phyloP scores from a whole-genome alignment of 53 echinoderm and acorn worm species.

The Luidia sarsii region DNA sequence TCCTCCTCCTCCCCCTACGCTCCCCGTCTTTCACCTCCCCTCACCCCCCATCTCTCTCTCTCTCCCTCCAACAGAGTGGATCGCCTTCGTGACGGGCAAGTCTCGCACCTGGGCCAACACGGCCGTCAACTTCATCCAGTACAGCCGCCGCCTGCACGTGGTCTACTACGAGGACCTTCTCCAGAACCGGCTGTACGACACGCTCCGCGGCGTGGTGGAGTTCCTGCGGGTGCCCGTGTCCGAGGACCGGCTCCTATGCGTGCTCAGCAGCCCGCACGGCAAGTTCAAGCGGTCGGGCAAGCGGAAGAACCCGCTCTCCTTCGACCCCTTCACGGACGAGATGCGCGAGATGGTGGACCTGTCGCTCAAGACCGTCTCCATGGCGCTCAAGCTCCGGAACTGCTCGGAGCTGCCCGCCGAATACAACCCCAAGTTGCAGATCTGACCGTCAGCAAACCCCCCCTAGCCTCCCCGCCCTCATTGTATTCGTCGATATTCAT shows the following conservation, averaged over 20 bases:
- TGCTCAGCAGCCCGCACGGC: slow-evolving; percentile 77
- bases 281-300: slow-evolving; percentile 85
- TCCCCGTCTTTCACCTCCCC: too few species aligned
- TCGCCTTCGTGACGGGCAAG: slow-evolving; percentile 90
- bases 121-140: slow-evolving; percentile 88
- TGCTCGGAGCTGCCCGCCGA: slow-evolving; percentile 74
- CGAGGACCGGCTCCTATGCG: slow-evolving; percentile 77
- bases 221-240: slow-evolving; percentile 67
- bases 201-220: slow-evolving; percentile 63
- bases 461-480: too few species aligned
- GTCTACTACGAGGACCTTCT: slow-evolving; percentile 97
- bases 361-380: slow-evolving; percentile 82
- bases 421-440: slow-evolving; percentile 75
- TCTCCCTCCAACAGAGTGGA: slow-evolving; percentile 77
- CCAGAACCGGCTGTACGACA: slow-evolving; percentile 60
- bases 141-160: slow-evolving; percentile 75
- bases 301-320: slow-evolving; percentile 61
- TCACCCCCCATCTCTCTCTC: slow-evolving; percentile 8
- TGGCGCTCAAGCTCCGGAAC: slow-evolving; percentile 83
- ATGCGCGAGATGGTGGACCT: slow-evolving; percentile 82
- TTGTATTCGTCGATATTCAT: too few species aligned
- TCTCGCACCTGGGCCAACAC: slow-evolving; percentile 97
- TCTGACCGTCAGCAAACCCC: too few species aligned
- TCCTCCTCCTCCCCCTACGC: too few species aligned
- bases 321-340: slow-evolving; percentile 95